phyloP scores from a whole-genome alignment of 2,113 vertebrate species.

The Shinisaurus crocodilurus region DNA sequence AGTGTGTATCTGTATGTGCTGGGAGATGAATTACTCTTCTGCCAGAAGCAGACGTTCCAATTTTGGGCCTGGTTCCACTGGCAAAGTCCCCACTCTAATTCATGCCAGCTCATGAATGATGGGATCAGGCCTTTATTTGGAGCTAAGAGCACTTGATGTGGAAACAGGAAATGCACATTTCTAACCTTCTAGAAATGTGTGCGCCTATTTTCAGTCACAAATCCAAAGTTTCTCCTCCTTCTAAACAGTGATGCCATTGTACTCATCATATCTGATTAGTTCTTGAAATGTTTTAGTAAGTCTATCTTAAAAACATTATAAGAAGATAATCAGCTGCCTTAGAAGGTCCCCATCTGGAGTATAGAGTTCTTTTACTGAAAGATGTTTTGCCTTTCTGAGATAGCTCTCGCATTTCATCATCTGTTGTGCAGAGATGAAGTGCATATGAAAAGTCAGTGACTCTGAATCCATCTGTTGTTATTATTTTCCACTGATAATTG shows the following conservation, averaged over 20 bases:
- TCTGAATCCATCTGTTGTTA: constrained; percentile 99
- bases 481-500: constrained; percentile 99
- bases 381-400: constrained; percentile 86
- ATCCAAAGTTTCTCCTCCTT: constrained; percentile 65
- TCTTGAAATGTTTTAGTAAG: constrained; percentile 84
- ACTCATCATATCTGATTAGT: constrained; percentile 76
- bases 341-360: constrained; percentile 95
- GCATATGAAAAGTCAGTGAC: constrained; percentile 92
- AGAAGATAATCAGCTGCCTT: constrained; percentile 86
- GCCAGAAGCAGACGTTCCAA: constrained; percentile 44
- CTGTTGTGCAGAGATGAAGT: constrained; percentile 91
- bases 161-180: constrained; percentile 60
- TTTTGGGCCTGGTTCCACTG: background rate
- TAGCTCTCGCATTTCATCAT: constrained; percentile 97
- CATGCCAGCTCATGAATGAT: background rate
- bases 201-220: constrained; percentile 57
- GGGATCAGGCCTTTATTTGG: constrained; percentile 16
- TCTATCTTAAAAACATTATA: constrained; percentile 83
- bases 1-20: background rate
- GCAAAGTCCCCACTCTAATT: rapidly evolving
- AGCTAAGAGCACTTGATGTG: constrained; percentile 37
- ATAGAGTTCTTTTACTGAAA: constrained; percentile 83
- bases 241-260: constrained; percentile 81
- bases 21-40: constrained; percentile 25
- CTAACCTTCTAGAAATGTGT: constrained; percentile 66